Evolutionary conservation across 2,113 vertebrate genomes (phyloP), one percentile per base, ranked within the genome.

Genomic region (Synchiropus splendidus): DNA sequence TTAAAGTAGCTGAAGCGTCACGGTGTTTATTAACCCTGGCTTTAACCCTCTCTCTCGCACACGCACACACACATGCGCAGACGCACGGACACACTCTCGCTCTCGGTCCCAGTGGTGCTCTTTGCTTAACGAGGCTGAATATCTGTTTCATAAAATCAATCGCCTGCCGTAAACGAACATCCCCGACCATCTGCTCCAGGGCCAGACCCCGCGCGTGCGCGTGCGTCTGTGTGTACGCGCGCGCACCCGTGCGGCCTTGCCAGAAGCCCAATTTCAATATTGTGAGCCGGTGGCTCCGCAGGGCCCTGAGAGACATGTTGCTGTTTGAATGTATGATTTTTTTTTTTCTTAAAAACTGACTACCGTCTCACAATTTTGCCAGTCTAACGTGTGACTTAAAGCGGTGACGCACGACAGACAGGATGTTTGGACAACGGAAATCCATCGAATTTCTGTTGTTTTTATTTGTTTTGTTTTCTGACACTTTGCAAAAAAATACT

Each of bases 181-280:
- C 90, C 87, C 84, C 80, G 81, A 82, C 92, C 95, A 94, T 96
- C 92, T 98, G 95, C 89, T 97, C 58, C 75, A 50, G 88, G 85
- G 58, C 84, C 61, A 61, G 42, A 45, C 47, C 35, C 74, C 62
- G 21, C 8, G 21, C 8, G 21, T 27, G 4, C 8, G 21, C 8
- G 17, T 55, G 44, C 54, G 56, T 57, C 30, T 55, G 42, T 44
- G 44, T 58, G 51, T 42, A 39, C 45, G 49, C 40, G 42, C 55
- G 42, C 52, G 44, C 48, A 44, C 35, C 18, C 40, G 42, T 45
- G 43, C 40, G 47, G 32, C 41, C 47, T 35, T 35, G 33, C 33
- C 21, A 27, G 8, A 27, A 27, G 4, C 21, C 21, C 21, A 27
- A 27, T 27, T 27, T 27, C 21, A 27, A 27, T 27, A 27, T 27